phyloP scores from a whole-genome alignment of 2,113 vertebrate species.

The Zosterops lateralis region DNA sequence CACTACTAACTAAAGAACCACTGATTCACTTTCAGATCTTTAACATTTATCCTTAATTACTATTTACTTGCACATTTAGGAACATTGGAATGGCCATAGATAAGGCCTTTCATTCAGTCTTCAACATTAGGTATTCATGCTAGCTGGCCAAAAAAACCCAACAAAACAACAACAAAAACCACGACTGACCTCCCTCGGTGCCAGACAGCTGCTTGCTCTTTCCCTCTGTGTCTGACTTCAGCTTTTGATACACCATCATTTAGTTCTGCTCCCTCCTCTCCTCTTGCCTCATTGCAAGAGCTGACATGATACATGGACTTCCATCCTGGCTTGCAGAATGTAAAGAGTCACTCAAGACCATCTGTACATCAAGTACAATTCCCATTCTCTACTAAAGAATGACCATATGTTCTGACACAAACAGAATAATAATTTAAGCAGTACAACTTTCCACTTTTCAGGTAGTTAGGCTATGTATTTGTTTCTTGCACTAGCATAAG shows the following conservation, averaged over 20 bases:
- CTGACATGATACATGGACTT: slow-evolving; percentile 27
- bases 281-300: slow-evolving; percentile 35
- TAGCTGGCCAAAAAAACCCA: background rate
- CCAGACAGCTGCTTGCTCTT: background rate
- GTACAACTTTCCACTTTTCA: background rate
- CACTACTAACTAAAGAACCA: background rate
- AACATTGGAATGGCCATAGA: background rate
- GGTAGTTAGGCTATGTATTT: slow-evolving; percentile 1
- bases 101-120: background rate
- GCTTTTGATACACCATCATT: background rate
- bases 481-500: slow-evolving; percentile 26
- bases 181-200: background rate
- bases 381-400: background rate
- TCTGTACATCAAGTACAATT: slow-evolving; percentile 39
- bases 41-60: background rate
- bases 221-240: slow-evolving; percentile 19
- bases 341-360: slow-evolving; percentile 37
- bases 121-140: background rate
- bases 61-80: background rate
- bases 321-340: background rate
- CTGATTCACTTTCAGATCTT: background rate
- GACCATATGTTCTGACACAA: slow-evolving; percentile 38
- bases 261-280: background rate
- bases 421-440: slow-evolving; percentile 51
- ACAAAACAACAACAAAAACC: background rate